Evolutionary conservation across 2,797 vertebrate genomes (phyloP), one percentile per base, ranked within the genome.

Genomic region (Helostoma temminkii): DNA sequence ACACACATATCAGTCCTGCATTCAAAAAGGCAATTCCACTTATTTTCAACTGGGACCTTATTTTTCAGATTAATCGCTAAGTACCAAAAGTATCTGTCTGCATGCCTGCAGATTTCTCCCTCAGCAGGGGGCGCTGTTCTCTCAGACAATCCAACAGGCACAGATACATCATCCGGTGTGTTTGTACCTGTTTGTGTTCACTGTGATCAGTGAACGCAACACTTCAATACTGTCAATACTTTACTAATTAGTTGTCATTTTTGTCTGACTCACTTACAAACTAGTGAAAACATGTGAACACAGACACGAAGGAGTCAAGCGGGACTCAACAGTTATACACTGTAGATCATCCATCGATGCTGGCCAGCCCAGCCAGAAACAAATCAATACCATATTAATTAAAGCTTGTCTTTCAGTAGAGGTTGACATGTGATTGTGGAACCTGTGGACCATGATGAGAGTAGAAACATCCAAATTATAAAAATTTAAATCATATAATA

Each of bases 11-110:
- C 22, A n/a, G 37, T 24, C 2, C 37, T 50, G 19, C 14, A 9
- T 48, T 42, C 2, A 59, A 32, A 67, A 28, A 6, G n/a, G 30
- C 0, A 26, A 28, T 21, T 30, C 11, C 25, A 21, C 1, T 54
- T 52, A 30, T 58, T 72, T 47, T 70, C 59, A 52, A 12, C 28
- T 36, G 32, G 70, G 61, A 42, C 42, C 43, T 67, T 73, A 26
- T 73, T 64, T 57, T 41, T 7, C 1, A 47, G 14, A 12, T 32
- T 39, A 4, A 25, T 18, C 1, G 9, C 42, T 69, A 7, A 19
- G n/a, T 0, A 57, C 6, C 11, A 42, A 24, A 25, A 28, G n/a
- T 0, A 45, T 60, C 11, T 14, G 8, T 9, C 6, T 19, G 37
- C 25, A 18, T 25, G 48, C 2, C 15, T 39, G 12, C 8, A n/a